phyloP scores from a whole-genome alignment of 2,113 vertebrate species.

The Stigmatopora nigra region DNA sequence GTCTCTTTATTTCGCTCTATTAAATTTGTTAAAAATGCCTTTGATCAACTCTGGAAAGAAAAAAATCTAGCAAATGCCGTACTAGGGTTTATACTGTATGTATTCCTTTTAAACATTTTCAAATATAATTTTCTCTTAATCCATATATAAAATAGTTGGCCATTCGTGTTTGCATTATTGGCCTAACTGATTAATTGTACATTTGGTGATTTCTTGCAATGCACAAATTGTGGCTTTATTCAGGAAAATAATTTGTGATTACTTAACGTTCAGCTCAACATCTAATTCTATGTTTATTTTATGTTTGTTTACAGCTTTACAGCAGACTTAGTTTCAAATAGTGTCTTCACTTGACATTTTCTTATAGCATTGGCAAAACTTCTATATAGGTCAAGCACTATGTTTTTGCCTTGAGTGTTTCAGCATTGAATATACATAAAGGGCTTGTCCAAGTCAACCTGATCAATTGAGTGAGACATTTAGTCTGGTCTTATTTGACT shows the following conservation, averaged over 20 bases:
- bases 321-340: not conserved
- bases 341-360: constrained; percentile 40
- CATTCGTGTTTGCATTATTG: too few relatives aligned
- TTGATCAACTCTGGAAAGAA: not conserved
- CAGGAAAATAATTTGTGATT: not conserved
- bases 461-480: constrained; percentile 60
- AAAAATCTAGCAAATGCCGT: not conserved
- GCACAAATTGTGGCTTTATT: not conserved
- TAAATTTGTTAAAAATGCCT: not conserved
- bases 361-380: constrained; percentile 34
- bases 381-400: constrained; percentile 50
- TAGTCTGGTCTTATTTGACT: constrained; percentile 62
- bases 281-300: not conserved
- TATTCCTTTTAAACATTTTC: not conserved
- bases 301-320: not conserved
- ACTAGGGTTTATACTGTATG: not conserved
- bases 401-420: constrained; percentile 42
- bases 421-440: constrained; percentile 43
- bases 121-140: not conserved
- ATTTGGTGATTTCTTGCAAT: not conserved
- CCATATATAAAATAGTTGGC: not conserved
- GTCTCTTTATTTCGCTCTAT: constrained; percentile 26
- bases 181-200: not conserved
- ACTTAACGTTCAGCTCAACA: not conserved
- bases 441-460: constrained; percentile 46